Base-by-base conservation (phyloP, 1,140 invertebrate species). In the Bombus ignitus region DNA sequence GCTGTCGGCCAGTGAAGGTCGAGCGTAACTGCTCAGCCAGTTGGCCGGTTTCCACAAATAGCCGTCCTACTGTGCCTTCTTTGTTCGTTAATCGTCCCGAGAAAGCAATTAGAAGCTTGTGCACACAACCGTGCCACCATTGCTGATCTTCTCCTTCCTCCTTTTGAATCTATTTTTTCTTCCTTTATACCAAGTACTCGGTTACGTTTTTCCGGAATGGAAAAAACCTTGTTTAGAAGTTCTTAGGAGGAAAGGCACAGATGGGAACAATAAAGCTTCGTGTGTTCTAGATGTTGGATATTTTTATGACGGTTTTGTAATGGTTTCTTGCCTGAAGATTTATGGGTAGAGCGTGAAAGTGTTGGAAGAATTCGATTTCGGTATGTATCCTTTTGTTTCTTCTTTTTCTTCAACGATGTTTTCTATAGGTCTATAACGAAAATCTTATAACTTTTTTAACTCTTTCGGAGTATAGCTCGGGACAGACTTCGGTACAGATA, bases 11-110 rank as follows among this genome's bases (percentile, higher is more conserved):
- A 81, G 86, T 85, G 91, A 92, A 92, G 91, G 91, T 91, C 90
- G 85, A 70, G 71, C 79, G 80, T 81, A 87, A 87, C 78, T 39
- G 74, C 87, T 76, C 74, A 75, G 78, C 78, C 81, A 83, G 88
- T 87, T 80, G 85, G 88, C 85, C 86, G 83, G 79, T 70, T 88
- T 91, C 88, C 86, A 89, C 85, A 92, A 91, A 91, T 92, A 91
- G 90, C 85, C 85, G 66, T 86, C 79, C 74, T 72, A 87, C 86
- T 91, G 81, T 84, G 76, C 66, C 78, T 87, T 88, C 89, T 91
- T 91, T 91, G 85, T 90, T 89, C 87, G 74, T 71, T 89, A 91
- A 92, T 92, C 84, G 83, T 86, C 83, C 72, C 22, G 66, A 87
- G 85, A 84, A 83, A 86, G 83, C 81, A 86, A 91, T 90, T 89